Evolutionary conservation across 2,797 vertebrate genomes (phyloP), one percentile per base, ranked within the genome.

Genomic region (Sebastes taczanowskii): DNA sequence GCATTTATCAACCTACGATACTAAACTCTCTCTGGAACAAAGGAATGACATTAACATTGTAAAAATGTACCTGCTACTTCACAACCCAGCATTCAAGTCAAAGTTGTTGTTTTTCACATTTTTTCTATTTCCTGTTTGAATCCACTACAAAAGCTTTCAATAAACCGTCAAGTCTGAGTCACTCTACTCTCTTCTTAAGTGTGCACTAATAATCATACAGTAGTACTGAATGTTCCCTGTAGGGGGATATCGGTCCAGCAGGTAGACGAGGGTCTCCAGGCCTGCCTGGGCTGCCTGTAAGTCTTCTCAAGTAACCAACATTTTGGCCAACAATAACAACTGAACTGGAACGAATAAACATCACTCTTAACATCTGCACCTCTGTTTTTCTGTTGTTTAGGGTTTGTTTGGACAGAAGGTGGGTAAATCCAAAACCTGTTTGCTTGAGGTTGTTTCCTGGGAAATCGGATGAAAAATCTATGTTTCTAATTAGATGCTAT

Each of bases 391-490:
- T 81, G 68, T 75, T 88, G n/a, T 75, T 67, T 61, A 97, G 96
- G 96, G 96, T 42, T 83, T 93, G 52, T 93, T 94, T 6, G 97
- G 97, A 93, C 85, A 87, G 79, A 96, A 96, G 91, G 97, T 97
- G 82, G 87, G 94, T 85, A 56, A 46, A 60, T 63, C 65, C 74
- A 62, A 67, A 80, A 69, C 9, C 27, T 27, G 10, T 34, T 7
- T 66, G 13, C 4, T 25, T 70, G 23, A 11, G 22, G 11, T 64
- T 18, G 10, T 53, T 22, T 11, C 34, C 35, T 52, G 20, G n/a
- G 10, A 58, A 34, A 34, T 46, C 14, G 23, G 10, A 38, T 56
- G 32, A 32, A 46, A 34, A 74, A 59, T 13, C 10, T 2, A 6
- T 22, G 20, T 53, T 29, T 74, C 8, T 76, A 34, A 79, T 32